Base-by-base conservation (phyloP, 2,797 vertebrate species). In the Lacerta bilineata region DNA sequence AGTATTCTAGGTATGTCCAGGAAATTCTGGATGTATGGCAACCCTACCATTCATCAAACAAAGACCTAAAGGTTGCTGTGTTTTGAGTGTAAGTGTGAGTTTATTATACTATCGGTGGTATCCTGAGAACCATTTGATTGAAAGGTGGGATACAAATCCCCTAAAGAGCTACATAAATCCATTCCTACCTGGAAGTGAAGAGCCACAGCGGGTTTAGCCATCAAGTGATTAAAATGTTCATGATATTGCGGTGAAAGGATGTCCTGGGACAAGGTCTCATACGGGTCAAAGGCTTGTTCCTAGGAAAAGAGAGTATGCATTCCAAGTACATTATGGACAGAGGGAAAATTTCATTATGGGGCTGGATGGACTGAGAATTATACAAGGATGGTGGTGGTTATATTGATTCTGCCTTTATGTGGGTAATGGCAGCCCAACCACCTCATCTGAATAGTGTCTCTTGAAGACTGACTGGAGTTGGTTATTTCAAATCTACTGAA, bases 271-370 rank as follows among this genome's bases (percentile, higher is more conserved):
- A 99, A 96, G 33, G 98, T 99, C 97, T 99, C 99, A 74, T 99
- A 99, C 0, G 99, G 99, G 96, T 99, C 99, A 91, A 99, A 99
- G 27, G 99, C 99, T 96, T 99, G 99, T 93, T 99, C 99, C 99
- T 99, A 74, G 71, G 84, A 11, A 91, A 91, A 93, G 83, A 87
- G 0, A 43, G 39, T 92, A 91, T 94, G 64, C 83, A 88, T 61
- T 50, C 23, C 6, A 27, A 64, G 41, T 41, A 15, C 7, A 20
- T 25, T 25, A 80, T 59, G 29, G 29, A n/a, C n/a, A 36, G 55
- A 61, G 9, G 15, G 29, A 23, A 50, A 23, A 82, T 25, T 23
- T 46, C 23, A 27, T 55, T 4, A 55, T 15, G 50, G 50, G 50
- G 50, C 50, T 55, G 50, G 50, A 50, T 13, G 50, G 50, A 50